These are phyloP conservation scores for Neria commutata DNA, from an alignment of 2,888 invertebrate genomes.

Conservation along the genomic window DNA sequence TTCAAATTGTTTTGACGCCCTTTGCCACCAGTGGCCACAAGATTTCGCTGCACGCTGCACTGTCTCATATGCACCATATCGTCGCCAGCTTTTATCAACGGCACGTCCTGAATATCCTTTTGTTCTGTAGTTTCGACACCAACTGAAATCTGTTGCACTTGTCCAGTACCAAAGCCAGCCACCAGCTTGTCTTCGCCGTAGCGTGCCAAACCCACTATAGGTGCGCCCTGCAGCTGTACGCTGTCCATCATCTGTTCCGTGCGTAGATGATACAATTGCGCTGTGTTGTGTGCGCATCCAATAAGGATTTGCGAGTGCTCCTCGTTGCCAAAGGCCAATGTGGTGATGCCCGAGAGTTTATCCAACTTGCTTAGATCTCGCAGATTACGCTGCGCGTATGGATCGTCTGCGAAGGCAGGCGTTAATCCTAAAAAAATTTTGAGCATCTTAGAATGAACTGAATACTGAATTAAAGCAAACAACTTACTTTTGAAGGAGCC, in stretches of 20 bases:
- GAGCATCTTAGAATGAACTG: too few relatives aligned
- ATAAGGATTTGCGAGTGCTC: conserved; percentile 72
- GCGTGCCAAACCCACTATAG: conserved; percentile 64
- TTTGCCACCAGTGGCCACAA: conserved; percentile 88
- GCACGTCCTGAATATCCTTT: conserved; percentile 20
- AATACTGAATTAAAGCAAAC: too few relatives aligned
- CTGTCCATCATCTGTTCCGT: conserved; percentile 63
- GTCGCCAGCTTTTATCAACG: conserved; percentile 58
- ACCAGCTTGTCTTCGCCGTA: conserved; percentile 45
- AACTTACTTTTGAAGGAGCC: conserved; percentile 62
- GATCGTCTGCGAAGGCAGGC: conserved; percentile 50
- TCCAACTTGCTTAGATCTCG: conserved; percentile 67
- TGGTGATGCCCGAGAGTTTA: conserved; percentile 70
- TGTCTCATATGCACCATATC: conserved; percentile 69
- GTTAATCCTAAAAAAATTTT: conserved; percentile 42
- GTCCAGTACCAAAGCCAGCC: conserved; percentile 56
- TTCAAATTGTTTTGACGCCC: conserved; percentile 79
- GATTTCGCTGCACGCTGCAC: conserved; percentile 65
- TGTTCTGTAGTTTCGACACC: conserved; percentile 25
- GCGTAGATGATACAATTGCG: conserved; percentile 68
- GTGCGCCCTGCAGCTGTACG: conserved; percentile 61
- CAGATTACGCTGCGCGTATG: conserved; percentile 62
- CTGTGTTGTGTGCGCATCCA: conserved; percentile 69
- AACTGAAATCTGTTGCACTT: conserved; percentile 46
- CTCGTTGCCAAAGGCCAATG: conserved; percentile 71